Percentiles rank a stretch among this genome's conserved stretches.
These are phyloP conservation scores for Aphelocoma californica DNA, from an alignment of 2,797 vertebrate species.

Conservation along the genomic window DNA sequence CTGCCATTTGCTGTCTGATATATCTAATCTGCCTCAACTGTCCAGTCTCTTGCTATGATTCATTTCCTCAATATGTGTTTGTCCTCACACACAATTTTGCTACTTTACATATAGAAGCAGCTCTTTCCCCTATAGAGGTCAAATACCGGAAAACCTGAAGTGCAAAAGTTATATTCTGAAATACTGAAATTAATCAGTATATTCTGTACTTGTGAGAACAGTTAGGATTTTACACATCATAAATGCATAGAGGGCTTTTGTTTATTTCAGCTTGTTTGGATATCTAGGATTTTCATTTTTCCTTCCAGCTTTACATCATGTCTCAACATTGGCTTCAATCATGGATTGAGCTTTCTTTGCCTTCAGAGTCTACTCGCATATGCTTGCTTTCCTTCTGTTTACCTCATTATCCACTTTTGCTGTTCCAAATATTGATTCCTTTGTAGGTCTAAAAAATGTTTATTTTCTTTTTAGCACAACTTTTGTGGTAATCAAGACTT, in stretches of 20 bases:
- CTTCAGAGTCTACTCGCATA: not conserved
- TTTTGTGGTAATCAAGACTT: not conserved
- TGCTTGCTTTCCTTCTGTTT: not conserved
- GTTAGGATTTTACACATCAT: not conserved
- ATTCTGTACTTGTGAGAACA: not conserved
- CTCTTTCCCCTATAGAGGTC: conserved; percentile 20
- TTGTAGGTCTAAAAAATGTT: not conserved
- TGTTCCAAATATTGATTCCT: not conserved
- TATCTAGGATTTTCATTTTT: not conserved
- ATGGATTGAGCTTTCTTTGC: not conserved
- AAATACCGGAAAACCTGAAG: conserved; percentile 2
- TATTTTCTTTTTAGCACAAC: not conserved
- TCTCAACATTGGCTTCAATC: not conserved
- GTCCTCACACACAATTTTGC: conserved; percentile 58
- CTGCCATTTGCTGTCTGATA: conserved; percentile 63
- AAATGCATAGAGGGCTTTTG: not conserved
- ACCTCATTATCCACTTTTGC: not conserved
- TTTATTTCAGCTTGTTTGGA: not conserved
- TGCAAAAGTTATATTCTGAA: not conserved
- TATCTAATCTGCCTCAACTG: conserved; percentile 71
- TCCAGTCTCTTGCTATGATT: conserved; percentile 71
- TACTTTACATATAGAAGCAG: conserved; percentile 39
- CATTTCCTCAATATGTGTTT: conserved; percentile 60
- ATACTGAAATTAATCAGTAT: conserved; percentile 20
- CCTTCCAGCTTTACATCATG: not conserved